Conservation (phyloP, 2,888 invertebrate species). For the Aphrophora alni region DNA sequence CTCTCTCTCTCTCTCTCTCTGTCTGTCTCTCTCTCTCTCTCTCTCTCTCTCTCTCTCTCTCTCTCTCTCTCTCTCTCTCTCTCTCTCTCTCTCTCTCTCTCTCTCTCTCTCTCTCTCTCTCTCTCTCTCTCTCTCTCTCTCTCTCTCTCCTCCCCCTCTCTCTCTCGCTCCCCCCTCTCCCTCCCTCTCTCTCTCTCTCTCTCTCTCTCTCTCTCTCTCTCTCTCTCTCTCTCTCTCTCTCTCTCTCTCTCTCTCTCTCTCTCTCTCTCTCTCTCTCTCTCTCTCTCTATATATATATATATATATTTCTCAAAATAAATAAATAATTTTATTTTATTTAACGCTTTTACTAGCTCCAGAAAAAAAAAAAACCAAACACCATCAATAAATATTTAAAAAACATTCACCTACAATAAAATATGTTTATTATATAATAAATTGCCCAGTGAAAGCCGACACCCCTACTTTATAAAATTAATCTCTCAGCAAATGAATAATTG, state of each 20-base stretch:
- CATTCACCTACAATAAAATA: too few relatives aligned
- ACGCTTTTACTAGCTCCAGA: too few relatives aligned
- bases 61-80: background rate
- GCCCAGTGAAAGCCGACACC: background rate
- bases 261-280: too few relatives aligned
- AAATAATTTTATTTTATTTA: too few relatives aligned
- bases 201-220: slow-evolving; percentile 22
- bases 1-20: background rate
- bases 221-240: slow-evolving; percentile 38
- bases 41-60: background rate
- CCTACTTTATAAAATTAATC: background rate
- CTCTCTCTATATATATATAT: too few relatives aligned
- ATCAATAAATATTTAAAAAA: background rate
- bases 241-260: too few relatives aligned
- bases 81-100: background rate
- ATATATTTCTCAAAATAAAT: too few relatives aligned
- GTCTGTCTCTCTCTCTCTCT: background rate
- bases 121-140: slow-evolving; percentile 36
- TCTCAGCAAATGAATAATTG: background rate
- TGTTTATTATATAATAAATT: background rate
- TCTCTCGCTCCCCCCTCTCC: too few relatives aligned
- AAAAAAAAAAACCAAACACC: background rate
- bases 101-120: slow-evolving; percentile 47
- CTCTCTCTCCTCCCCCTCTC: slow-evolving; percentile 47
- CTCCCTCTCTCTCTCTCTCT: slow-evolving; percentile 42